Evolutionary conservation across 2,888 invertebrate genomes (phyloP).

Genomic region (Megastigmus dorsalis): DNA sequence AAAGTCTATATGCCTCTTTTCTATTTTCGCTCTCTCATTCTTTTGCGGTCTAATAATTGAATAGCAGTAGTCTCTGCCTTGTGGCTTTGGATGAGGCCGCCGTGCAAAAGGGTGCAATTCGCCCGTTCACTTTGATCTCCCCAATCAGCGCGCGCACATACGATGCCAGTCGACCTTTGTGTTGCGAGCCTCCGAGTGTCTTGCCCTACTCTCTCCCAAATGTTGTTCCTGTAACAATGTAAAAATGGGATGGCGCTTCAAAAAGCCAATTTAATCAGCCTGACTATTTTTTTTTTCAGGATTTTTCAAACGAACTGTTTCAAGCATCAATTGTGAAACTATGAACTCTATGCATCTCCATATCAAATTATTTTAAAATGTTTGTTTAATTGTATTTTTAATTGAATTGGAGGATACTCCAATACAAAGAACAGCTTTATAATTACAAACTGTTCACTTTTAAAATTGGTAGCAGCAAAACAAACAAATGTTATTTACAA

Average conservation of each 20-base stretch:
- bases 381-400: no score
- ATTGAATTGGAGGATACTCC: no score
- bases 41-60: constrained; percentile 59
- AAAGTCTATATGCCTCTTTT: not conserved
- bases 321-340: no score
- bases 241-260: not conserved
- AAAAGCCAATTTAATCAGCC: not conserved
- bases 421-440: no score
- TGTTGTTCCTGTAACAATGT: not conserved
- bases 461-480: no score
- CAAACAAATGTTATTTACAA: no score
- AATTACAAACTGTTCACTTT: no score
- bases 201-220: not conserved
- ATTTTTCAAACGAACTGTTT: no score
- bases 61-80: constrained; percentile 48
- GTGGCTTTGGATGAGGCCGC: constrained; percentile 17
- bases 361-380: no score
- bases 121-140: constrained; percentile 61
- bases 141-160: constrained; percentile 59
- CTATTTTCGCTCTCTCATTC: constrained; percentile 27
- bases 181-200: not conserved
- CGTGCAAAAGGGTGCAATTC: constrained; percentile 24
- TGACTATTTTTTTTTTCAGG: no score
- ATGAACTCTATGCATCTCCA: no score
- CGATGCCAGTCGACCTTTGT: constrained; percentile 5